Evolutionary conservation across 2,113 vertebrate genomes (phyloP).

Genomic region (Nanorana parkeri): DNA sequence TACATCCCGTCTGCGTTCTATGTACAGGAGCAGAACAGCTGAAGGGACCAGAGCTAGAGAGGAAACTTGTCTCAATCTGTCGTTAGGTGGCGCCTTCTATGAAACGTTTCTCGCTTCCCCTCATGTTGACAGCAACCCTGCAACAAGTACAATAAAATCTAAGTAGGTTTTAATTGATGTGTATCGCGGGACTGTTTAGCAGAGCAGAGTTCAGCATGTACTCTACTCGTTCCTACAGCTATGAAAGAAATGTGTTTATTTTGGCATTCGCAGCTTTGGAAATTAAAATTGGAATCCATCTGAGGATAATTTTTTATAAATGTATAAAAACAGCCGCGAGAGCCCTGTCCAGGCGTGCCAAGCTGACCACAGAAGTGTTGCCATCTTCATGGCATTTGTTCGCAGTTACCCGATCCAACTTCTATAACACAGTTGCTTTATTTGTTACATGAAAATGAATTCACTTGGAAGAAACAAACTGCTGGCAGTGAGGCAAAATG

Average conservation of each 20-base stretch:
- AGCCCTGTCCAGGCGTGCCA: not conserved
- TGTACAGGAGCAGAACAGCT: too few relatives aligned
- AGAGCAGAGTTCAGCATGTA: not conserved
- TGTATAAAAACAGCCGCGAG: not conserved
- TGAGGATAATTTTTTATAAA: constrained; percentile 20
- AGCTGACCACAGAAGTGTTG: constrained; percentile 4
- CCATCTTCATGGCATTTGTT: not conserved
- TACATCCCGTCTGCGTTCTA: too few relatives aligned
- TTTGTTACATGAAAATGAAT: too few relatives aligned
- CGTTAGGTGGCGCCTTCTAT: too few relatives aligned
- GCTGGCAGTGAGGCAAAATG: too few relatives aligned
- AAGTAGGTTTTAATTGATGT: not conserved
- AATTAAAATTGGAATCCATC: constrained; percentile 2
- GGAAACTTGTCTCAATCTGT: too few relatives aligned
- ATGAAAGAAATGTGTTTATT: not conserved
- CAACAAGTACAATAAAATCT: too few relatives aligned
- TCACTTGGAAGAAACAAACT: too few relatives aligned
- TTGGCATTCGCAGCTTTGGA: not conserved
- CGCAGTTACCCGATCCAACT: not conserved
- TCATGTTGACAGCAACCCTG: too few relatives aligned
- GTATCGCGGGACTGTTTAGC: not conserved
- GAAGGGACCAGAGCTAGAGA: too few relatives aligned
- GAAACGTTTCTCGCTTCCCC: too few relatives aligned
- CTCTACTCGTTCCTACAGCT: not conserved
- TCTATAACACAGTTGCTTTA: too few relatives aligned